These are phyloP conservation scores for Rhinella marina DNA, from an alignment of 2,797 vertebrate genomes.

Conservation along the genomic window DNA sequence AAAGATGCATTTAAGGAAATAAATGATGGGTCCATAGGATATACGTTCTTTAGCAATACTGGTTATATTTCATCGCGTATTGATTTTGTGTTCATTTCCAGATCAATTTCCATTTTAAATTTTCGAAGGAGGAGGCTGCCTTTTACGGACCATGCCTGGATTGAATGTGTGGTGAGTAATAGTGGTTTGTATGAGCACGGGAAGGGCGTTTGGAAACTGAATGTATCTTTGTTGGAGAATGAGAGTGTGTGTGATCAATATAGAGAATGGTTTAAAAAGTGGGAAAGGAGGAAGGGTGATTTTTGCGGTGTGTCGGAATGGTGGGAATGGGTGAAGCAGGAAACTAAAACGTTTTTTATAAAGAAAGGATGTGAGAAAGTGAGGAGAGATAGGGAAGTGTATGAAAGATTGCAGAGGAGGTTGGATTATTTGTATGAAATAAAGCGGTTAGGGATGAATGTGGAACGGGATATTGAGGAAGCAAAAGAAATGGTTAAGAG, in stretches of 20 bases:
- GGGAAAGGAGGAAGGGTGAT: neutral
- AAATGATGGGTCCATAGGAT: neutral
- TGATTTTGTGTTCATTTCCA: too few species aligned
- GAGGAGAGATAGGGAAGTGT: neutral
- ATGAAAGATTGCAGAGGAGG: neutral
- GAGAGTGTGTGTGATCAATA: neutral
- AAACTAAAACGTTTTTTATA: neutral
- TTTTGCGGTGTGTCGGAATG: too few species aligned
- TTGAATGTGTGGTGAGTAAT: too few species aligned
- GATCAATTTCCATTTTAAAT: too few species aligned
- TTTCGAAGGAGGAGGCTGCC: too few species aligned
- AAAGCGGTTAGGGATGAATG: too few species aligned
- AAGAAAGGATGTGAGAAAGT: neutral
- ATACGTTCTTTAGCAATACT: neutral
- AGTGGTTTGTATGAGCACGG: too few species aligned
- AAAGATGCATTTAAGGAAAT: neutral
- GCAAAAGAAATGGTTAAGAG: too few species aligned
- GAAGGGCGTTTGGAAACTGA: too few species aligned
- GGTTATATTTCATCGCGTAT: neutral
- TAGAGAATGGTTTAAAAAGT: too few species aligned
- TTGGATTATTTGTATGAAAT: neutral
- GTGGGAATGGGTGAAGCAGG: constrained; percentile 5
- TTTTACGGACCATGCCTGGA: too few species aligned
- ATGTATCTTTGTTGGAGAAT: neutral
- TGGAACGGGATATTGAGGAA: too few species aligned